Conservation (phyloP, 2,888 invertebrate species). For the Philhelius pedissequus region DNA sequence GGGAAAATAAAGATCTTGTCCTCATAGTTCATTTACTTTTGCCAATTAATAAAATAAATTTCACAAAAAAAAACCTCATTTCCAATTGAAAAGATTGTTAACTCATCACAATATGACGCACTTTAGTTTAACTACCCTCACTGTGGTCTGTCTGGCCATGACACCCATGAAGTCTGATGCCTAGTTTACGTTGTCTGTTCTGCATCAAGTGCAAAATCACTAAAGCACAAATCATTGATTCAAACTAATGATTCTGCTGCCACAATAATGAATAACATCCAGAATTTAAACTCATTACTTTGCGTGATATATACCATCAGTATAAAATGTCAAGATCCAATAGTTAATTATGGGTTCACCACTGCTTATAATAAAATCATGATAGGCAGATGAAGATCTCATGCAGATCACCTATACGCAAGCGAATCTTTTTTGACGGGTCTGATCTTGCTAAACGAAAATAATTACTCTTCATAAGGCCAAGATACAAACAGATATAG, state of each 20-base stretch:
- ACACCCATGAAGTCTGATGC: background rate
- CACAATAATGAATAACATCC: conserved; percentile 20
- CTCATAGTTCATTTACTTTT: background rate
- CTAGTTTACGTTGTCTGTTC: background rate
- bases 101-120: conserved; percentile 50
- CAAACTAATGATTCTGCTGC: conserved; percentile 55
- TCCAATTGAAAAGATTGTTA: conserved; percentile 42
- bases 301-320: conserved; percentile 35
- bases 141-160: conserved; percentile 1
- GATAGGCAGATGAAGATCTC: conserved; percentile 10
- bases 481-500: conserved; percentile 6
- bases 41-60: conserved; percentile 5
- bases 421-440: background rate
- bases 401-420: conserved; percentile 33
- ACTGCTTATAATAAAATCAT: conserved; percentile 19
- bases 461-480: conserved; percentile 57
- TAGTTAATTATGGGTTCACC: conserved; percentile 45
- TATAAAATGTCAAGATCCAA: conserved; percentile 59
- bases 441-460: conserved; percentile 28
- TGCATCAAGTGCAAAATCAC: conserved; percentile 53
- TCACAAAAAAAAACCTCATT: background rate
- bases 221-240: conserved; percentile 38
- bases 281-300: conserved; percentile 37
- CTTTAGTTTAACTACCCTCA: conserved; percentile 8
- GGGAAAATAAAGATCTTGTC: background rate